These are phyloP conservation scores for Argentina silus DNA, from an alignment of 2,797 vertebrate species.

Conservation along the genomic window DNA sequence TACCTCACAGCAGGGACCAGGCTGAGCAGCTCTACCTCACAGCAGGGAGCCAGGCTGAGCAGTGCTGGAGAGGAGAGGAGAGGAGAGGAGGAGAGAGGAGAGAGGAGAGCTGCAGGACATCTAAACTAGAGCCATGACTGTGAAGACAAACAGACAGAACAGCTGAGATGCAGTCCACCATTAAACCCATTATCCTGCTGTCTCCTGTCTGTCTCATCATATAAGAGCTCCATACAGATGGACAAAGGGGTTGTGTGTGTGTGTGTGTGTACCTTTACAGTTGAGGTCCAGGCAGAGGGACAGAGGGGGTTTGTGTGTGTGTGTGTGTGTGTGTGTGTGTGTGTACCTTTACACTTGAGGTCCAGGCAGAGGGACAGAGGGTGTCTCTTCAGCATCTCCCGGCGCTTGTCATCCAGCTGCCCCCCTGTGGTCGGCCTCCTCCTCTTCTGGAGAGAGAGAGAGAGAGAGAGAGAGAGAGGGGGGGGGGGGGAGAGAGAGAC, in stretches of 20 bases:
- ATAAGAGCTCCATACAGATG: not conserved
- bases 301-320: conserved; percentile 87
- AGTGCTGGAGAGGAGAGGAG: conserved; percentile 36
- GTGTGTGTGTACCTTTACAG: conserved; percentile 92
- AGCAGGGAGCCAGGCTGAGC: no score
- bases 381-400: conserved; percentile 95
- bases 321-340: conserved; percentile 5
- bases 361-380: conserved; percentile 89
- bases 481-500: not conserved
- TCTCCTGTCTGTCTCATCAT: no score
- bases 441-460: conserved; percentile 82
- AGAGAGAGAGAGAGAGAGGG: not conserved
- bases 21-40: no score
- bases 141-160: no score
- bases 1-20: no score
- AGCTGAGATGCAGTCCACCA: no score
- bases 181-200: no score
- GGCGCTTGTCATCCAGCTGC: conserved; percentile 95
- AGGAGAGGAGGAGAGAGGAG: no score
- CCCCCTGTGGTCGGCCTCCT: conserved; percentile 90
- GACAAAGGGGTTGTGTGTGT: not conserved
- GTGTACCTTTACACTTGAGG: conserved; percentile 92
- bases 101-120: not conserved
- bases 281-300: conserved; percentile 88
- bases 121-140: no score